Conservation (phyloP, 2,797 vertebrate species). For the Caiman crocodilus region DNA sequence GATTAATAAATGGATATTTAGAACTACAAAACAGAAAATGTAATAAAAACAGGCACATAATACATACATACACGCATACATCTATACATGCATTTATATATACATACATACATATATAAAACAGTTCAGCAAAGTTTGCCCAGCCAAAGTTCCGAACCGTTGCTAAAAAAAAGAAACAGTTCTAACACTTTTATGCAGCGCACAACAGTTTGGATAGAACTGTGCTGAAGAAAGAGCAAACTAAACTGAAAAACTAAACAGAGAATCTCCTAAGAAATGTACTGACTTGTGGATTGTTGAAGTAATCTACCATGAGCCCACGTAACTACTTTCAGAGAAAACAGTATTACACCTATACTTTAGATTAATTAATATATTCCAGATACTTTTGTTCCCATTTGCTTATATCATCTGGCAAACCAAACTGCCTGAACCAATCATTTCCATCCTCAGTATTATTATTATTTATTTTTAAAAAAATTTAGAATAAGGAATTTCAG, state of each 20-base stretch:
- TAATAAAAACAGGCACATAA: neutral
- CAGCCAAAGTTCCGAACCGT: constrained; percentile 1
- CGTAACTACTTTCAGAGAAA: constrained; percentile 4
- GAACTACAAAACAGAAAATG: neutral
- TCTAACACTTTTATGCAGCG: neutral
- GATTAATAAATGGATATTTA: neutral
- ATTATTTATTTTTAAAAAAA: neutral
- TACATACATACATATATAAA: neutral
- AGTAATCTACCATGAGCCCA: neutral
- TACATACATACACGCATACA: too few relatives aligned
- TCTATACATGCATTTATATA: too few relatives aligned
- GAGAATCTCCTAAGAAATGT: constrained; percentile 2
- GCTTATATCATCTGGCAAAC: neutral
- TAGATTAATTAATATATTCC: neutral
- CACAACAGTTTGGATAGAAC: neutral
- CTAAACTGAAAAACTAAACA: constrained; percentile 18
- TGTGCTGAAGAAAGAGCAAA: neutral
- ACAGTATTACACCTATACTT: neutral
- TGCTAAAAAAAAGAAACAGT: neutral
- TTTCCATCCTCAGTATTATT: neutral
- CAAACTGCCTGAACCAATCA: neutral
- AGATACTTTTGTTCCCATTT: neutral
- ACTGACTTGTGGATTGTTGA: neutral
- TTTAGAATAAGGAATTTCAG: neutral
- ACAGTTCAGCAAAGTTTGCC: neutral